A percentile compares a stretch with the other conserved stretches of the same genome.
Evolutionary conservation across 1,140 invertebrate genomes (phyloP).

Genomic region (Listronotus bonariensis): DNA sequence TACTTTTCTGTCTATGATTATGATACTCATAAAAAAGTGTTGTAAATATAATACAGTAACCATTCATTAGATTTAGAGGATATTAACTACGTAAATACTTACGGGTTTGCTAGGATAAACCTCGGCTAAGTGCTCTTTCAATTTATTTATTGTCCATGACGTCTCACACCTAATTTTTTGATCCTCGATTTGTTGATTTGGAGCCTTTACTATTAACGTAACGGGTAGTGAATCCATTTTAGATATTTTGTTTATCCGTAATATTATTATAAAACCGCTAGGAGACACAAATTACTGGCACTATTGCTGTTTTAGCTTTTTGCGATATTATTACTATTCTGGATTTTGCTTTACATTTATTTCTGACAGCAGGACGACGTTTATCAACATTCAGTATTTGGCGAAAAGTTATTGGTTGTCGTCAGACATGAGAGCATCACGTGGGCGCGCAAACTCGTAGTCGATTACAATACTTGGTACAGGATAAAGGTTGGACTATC

Average conservation of each 20-base stretch:
- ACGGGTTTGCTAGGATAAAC: conserved; percentile 91
- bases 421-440: conserved; percentile 7
- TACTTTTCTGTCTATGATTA: too few species aligned
- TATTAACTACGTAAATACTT: conserved; percentile 53
- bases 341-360: conserved; percentile 1
- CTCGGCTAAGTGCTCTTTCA: conserved; percentile 82
- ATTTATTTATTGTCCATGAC: conserved; percentile 81
- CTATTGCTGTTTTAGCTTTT: conserved; percentile 14
- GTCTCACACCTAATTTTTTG: conserved; percentile 80
- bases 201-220: conserved; percentile 82
- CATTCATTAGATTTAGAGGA: too few species aligned
- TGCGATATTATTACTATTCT: neutral
- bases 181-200: conserved; percentile 87
- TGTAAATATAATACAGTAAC: too few species aligned
- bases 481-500: too few species aligned
- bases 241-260: neutral
- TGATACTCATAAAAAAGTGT: too few species aligned
- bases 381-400: conserved; percentile 31
- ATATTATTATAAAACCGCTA: conserved; percentile 1
- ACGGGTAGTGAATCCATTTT: conserved; percentile 62
- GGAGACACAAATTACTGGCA: conserved; percentile 13
- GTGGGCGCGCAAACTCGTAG: neutral
- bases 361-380: conserved; percentile 12
- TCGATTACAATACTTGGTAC: too few species aligned
- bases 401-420: conserved; percentile 21